These are phyloP conservation scores for Platerodrilus igneus DNA, from an alignment of 2,888 invertebrate species.

Conservation along the genomic window DNA sequence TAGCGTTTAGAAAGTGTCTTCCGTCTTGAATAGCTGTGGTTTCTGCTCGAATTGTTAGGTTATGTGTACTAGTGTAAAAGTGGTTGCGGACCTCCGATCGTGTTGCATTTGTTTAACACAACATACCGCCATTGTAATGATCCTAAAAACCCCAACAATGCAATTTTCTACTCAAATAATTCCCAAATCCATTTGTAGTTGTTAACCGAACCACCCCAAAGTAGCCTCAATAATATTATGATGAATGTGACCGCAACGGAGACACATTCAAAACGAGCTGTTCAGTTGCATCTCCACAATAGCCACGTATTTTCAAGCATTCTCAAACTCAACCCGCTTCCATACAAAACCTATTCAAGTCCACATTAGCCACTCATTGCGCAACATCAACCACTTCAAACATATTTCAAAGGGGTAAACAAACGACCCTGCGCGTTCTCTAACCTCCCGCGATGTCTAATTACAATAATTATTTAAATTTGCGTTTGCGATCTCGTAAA, in stretches of 20 bases:
- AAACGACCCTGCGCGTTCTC: constrained; percentile 2
- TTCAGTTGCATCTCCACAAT: constrained; percentile 17
- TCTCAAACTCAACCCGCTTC: constrained; percentile 18
- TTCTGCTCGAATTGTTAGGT: no score
- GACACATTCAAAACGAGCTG: constrained; percentile 16
- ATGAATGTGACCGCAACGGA: constrained; percentile 22
- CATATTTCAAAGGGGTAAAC: constrained; percentile 15
- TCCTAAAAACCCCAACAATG: no score
- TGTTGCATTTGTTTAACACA: no score
- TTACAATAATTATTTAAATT: neutral
- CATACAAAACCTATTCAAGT: constrained; percentile 33
- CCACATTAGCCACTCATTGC: constrained; percentile 37
- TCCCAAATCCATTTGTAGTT: no score
- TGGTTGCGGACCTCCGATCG: no score
- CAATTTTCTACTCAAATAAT: no score
- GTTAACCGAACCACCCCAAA: no score
- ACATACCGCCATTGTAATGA: no score
- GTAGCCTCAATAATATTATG: constrained; percentile 18
- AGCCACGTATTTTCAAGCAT: constrained; percentile 22
- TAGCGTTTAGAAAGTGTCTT: no score
- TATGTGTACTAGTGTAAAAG: no score
- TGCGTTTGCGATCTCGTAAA: neutral
- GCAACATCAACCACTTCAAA: constrained; percentile 12
- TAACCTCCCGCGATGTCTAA: neutral
- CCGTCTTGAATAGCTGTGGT: no score